Evolutionary conservation across 1,140 invertebrate genomes (phyloP).

Genomic region (Drosophila sturtevanti): DNA sequence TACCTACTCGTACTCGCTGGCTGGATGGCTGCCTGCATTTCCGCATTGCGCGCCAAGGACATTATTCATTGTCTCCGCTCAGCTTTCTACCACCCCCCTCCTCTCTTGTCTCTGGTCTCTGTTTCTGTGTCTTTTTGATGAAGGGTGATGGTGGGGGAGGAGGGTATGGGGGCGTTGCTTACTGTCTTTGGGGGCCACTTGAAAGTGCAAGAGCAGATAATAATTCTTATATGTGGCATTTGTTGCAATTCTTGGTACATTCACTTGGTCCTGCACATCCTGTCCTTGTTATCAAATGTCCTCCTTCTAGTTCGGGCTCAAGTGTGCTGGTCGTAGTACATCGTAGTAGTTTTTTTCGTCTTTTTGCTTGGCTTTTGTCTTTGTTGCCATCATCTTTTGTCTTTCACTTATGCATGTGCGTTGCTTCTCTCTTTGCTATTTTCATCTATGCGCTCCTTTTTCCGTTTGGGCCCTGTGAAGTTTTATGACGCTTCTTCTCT

Average conservation of each 20-base stretch:
- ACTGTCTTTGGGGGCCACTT: constrained; percentile 56
- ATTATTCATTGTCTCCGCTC: constrained; percentile 66
- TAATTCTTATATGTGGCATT: constrained; percentile 74
- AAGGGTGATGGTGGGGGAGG: not conserved
- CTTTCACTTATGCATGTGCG: constrained; percentile 75
- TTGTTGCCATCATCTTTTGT: constrained; percentile 57
- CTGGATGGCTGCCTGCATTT: constrained; percentile 51
- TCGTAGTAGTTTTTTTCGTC: constrained; percentile 19
- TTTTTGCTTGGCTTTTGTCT: constrained; percentile 50
- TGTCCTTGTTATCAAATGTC: constrained; percentile 51
- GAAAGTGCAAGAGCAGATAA: constrained; percentile 73
- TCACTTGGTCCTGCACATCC: constrained; percentile 31
- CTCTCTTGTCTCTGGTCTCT: no score
- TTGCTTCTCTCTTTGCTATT: constrained; percentile 21
- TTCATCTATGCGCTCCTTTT: constrained; percentile 30
- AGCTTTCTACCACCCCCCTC: no score
- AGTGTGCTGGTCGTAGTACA: constrained; percentile 46
- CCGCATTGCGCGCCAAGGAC: constrained; percentile 76
- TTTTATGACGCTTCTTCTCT: constrained; percentile 65
- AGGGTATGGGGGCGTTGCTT: no score
- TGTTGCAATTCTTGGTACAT: constrained; percentile 58
- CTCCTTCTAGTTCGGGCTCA: constrained; percentile 46
- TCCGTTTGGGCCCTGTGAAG: constrained; percentile 34
- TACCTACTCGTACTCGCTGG: constrained; percentile 50
- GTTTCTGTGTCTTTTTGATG: not conserved